Evolutionary conservation across 2,113 vertebrate species (phyloP).

Genomic region (Caranx melampygus): DNA sequence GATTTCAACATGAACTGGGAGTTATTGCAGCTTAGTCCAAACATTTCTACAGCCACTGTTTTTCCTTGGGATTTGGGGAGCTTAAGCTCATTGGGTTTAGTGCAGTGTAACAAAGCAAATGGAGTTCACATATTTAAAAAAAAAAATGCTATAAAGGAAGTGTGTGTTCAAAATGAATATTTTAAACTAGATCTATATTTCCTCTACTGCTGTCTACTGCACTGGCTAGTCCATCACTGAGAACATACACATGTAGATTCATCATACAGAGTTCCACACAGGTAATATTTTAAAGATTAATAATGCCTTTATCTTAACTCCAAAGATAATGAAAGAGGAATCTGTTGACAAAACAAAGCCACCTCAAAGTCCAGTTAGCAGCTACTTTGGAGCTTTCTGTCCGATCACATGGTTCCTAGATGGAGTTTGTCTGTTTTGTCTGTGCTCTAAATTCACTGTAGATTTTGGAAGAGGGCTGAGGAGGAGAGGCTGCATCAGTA

Average conservation of each 20-base stretch:
- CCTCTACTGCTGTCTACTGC: not conserved
- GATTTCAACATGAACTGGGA: not conserved
- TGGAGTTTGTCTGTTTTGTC: too few species aligned
- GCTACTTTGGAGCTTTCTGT: too few species aligned
- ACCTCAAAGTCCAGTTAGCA: too few species aligned
- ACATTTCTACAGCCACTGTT: not conserved
- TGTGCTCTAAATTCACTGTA: too few species aligned
- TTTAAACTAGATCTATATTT: not conserved
- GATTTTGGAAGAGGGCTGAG: too few species aligned
- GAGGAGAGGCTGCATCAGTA: too few species aligned
- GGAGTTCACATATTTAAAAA: not conserved
- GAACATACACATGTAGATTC: not conserved
- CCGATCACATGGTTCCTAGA: too few species aligned
- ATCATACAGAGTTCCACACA: too few species aligned
- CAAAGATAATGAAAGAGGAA: too few species aligned
- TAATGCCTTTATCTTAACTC: too few species aligned
- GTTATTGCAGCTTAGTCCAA: not conserved
- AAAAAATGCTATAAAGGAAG: not conserved
- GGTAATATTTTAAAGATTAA: too few species aligned
- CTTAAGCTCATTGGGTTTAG: not conserved
- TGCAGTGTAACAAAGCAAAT: not conserved
- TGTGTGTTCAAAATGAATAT: not conserved
- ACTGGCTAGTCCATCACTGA: not conserved
- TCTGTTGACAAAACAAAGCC: too few species aligned
- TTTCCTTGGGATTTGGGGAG: not conserved